Evolutionary conservation across 2,113 vertebrate species (phyloP), one percentile per base, ranked within the genome.

Genomic region (Lampris incognitus): DNA sequence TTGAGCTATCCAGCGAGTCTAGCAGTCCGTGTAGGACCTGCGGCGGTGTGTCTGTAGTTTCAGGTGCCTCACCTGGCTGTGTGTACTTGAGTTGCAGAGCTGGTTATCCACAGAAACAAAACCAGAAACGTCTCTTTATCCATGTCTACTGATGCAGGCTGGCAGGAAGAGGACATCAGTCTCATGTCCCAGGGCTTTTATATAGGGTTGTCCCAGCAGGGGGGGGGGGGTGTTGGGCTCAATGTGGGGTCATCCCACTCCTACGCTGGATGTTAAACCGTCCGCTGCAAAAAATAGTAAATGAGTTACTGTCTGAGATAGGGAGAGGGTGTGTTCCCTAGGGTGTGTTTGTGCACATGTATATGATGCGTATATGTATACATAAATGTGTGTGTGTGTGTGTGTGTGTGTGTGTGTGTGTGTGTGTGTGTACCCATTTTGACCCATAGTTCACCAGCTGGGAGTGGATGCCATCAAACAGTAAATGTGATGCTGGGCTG

Each of bases 81-180:
- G 39, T 81, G 59, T 75, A 49, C 72, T 44, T 58, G 63, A 52
- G 81, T 56, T 24, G 24, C 81, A 61, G 76, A 86, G 54, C 9
- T 37, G 58, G 51, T 64, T 86, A 93, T 92, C 89, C 90, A 93
- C 41, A 88, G 74, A 9, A 93, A 69, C 49, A 94, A 11, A 51
- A 92, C 69, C 39, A 91, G 13, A 66, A 83, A 65, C 6, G 49
- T 76, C 4, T 88, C 69, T n/a, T 63, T 71, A 67, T 85, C 90
- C 94, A 95, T 94, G 48, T 83, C 85, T 84, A 83, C 84, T 76
- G 41, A 44, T 42, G 62, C 40, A 55, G 66, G 76, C 78, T 81
- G 76, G 81, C 76, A 63, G 40, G 49, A 66, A 40, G 58, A 74
- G 65, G 77, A 60, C 60, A 70, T 48, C 54, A 0, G 24, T 39